Percentiles rank a stretch among this genome's conserved stretches.
Evolutionary conservation across 1,140 invertebrate genomes (phyloP).

Genomic region (Hycleus phaleratus): DNA sequence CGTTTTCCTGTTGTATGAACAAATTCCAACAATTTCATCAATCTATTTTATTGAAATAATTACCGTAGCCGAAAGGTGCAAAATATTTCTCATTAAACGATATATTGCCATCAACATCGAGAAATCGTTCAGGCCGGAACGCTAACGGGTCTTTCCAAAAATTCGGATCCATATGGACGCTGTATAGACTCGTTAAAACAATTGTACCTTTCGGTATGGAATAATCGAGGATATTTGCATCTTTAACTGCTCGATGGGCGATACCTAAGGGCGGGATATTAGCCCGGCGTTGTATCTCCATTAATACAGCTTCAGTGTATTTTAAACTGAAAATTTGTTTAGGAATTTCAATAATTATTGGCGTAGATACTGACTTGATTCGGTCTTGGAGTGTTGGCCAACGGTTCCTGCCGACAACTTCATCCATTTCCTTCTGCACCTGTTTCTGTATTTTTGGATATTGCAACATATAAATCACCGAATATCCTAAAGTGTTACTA

Average conservation of each 20-base stretch:
- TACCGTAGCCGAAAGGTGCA: slow-evolving; percentile 67
- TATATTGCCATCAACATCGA: slow-evolving; percentile 52
- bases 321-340: slow-evolving; percentile 42
- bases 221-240: slow-evolving; percentile 49
- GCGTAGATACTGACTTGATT: slow-evolving; percentile 40
- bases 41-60: slow-evolving; percentile 15
- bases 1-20: slow-evolving; percentile 37
- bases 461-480: slow-evolving; percentile 55
- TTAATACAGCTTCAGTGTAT: slow-evolving; percentile 54
- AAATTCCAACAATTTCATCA: slow-evolving; percentile 2
- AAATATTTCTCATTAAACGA: slow-evolving; percentile 48
- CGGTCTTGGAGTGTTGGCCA: slow-evolving; percentile 52
- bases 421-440: slow-evolving; percentile 61
- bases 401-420: slow-evolving; percentile 50
- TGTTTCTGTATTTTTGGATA: slow-evolving; percentile 57
- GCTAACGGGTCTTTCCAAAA: slow-evolving; percentile 61
- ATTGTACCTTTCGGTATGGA: slow-evolving; percentile 60
- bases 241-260: slow-evolving; percentile 49
- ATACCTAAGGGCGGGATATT: slow-evolving; percentile 51
- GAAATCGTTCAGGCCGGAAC: slow-evolving; percentile 67
- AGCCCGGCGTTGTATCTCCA: slow-evolving; percentile 49
- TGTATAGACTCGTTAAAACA: slow-evolving; percentile 58
- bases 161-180: slow-evolving; percentile 56
- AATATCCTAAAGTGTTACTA: slow-evolving; percentile 53
- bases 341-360: neutral